Evolutionary conservation across 2,797 vertebrate genomes (phyloP).

Genomic region (Periparus ater): DNA sequence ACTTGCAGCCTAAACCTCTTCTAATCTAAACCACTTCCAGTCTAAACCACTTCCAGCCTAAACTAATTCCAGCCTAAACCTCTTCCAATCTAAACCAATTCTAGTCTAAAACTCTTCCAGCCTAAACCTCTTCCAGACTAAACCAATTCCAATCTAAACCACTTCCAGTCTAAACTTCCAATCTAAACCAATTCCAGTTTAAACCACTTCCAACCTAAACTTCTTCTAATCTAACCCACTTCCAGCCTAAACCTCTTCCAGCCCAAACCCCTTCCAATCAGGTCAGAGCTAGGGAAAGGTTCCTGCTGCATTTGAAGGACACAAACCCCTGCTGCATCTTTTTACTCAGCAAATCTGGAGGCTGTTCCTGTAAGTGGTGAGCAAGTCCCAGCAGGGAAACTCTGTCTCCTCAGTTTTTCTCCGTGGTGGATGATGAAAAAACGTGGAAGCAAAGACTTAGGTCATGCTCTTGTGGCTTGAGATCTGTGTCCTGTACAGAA

Average conservation of each 20-base stretch:
- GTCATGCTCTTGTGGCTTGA: neutral
- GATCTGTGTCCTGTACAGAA: no score
- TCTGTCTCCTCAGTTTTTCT: accelerated
- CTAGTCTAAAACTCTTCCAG: neutral
- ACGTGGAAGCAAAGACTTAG: accelerated
- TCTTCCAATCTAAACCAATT: neutral
- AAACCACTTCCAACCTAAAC: neutral
- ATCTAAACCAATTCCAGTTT: neutral
- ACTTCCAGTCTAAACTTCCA: neutral
- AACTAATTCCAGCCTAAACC: neutral
- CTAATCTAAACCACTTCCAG: neutral
- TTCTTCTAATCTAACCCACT: neutral
- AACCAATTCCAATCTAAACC: accelerated
- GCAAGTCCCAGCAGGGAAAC: neutral
- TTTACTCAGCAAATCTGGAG: neutral
- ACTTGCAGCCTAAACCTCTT: neutral
- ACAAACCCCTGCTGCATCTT: neutral
- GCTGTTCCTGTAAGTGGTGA: accelerated
- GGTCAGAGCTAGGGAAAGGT: neutral
- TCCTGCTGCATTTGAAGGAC: neutral
- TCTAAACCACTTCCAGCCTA: neutral
- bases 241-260: neutral
- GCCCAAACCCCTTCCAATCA: neutral
- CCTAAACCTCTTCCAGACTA: neutral
- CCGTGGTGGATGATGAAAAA: neutral